A percentile compares a stretch with the other conserved stretches of the same genome.
Evolutionary conservation across 2,113 vertebrate species (phyloP).

Genomic region (Seriola quinqueradiata): DNA sequence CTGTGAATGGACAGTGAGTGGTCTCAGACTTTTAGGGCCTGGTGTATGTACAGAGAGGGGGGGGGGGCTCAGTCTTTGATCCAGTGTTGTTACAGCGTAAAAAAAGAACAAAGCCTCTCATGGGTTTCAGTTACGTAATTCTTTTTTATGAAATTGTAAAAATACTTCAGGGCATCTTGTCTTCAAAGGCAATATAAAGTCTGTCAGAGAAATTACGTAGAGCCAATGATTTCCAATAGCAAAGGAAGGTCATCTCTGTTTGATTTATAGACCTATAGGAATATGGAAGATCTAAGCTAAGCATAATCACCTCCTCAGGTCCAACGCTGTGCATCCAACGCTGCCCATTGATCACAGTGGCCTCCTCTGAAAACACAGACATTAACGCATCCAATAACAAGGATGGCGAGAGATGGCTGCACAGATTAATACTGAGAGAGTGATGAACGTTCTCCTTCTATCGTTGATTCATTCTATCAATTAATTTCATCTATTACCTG

Average conservation of each 20-base stretch:
- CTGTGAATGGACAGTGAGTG: too few species aligned
- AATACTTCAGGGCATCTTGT: conserved; percentile 36
- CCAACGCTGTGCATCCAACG: not conserved
- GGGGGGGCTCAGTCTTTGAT: too few species aligned
- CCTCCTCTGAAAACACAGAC: conserved; percentile 58
- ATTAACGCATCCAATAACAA: conserved; percentile 25
- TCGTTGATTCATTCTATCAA: conserved; percentile 61
- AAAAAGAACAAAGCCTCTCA: too few species aligned
- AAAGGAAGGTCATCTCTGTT: conserved; percentile 70
- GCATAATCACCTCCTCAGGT: conserved; percentile 66
- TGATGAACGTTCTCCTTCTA: conserved; percentile 49
- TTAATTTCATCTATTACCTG: conserved; percentile 68
- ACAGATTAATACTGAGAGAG: conserved; percentile 45
- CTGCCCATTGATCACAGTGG: conserved; percentile 50
- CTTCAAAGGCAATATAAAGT: conserved; percentile 67
- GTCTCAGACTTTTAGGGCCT: too few species aligned
- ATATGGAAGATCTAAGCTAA: conserved; percentile 76
- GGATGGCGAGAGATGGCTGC: not conserved
- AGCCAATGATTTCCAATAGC: conserved; percentile 71
- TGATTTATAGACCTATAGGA: conserved; percentile 69
- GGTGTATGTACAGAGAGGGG: too few species aligned
- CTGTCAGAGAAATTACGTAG: conserved; percentile 45
- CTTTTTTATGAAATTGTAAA: conserved; percentile 36
- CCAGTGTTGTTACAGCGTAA: too few species aligned
- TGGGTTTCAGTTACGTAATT: not conserved